Base-by-base conservation (phyloP, 2,888 invertebrate species). In the Vandiemenella viatica region DNA sequence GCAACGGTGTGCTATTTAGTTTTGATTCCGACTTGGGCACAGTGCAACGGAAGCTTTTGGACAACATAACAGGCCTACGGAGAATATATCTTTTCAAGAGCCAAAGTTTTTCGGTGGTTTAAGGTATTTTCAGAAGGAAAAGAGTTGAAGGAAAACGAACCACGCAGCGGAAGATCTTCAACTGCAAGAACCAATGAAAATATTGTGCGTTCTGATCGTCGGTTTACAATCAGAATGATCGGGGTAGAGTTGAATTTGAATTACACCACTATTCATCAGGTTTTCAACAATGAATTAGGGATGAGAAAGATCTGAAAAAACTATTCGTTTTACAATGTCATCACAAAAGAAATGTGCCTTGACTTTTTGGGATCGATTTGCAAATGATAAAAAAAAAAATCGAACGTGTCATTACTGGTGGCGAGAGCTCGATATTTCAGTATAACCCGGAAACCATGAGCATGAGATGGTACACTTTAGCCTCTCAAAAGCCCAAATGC, bases 201-300 rank as follows among this genome's bases (percentile, higher is more conserved):
- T 55, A 52, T 57, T 56, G 49, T 53, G 53, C 48, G 47, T 52
- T 54, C 45, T 45, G 52, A 56, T 57, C 56, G 51, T 49, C 53
- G 48, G 21, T 6, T 45, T 5, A 26, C 37, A 19, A 6, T 37
- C 16, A 3, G 21, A 45, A 45, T 38, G 38, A 45, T 45, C 1
- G 43, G 37, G 22, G 20, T 8, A 1, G 6, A 43, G 43, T 43
- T 48, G 37, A 26, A 48, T 37, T 48, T 48, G 17, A 22, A 16
- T 37, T 17, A 16, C 23, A 32, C 16, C 37, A 26, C 37, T 20
- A 15, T 43, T 48, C n/a, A 26, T 38, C 40, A 1, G 7, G 5
- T 38, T 15, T 15, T 38, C 7, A 23, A 23, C 26, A 23, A 23
- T 8, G 26, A 23, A 23, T 23, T 23, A 10, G 26, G 26, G 26